phyloP scores from a whole-genome alignment of 2,888 invertebrate species.

The Drosophila rubida region DNA sequence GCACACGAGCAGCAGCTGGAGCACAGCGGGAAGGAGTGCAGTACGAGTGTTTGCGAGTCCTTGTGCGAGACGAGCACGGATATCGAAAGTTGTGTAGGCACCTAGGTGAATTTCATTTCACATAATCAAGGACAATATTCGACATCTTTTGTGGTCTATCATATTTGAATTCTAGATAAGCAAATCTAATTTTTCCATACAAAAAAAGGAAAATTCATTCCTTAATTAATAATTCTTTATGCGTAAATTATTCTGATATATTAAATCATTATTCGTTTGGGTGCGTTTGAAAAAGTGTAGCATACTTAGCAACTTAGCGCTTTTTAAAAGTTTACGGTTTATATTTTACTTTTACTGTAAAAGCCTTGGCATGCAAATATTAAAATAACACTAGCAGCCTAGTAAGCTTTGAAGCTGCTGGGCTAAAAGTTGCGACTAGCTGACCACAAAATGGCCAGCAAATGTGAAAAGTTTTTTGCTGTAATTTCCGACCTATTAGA shows the following conservation, averaged over 20 bases:
- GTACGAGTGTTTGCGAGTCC: not conserved
- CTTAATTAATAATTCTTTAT: no score
- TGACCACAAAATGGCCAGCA: constrained; percentile 66
- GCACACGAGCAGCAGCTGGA: constrained; percentile 27
- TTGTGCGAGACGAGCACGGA: not conserved
- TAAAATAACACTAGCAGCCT: constrained; percentile 20
- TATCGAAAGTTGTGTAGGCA: not conserved
- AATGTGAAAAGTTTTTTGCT: constrained; percentile 73
- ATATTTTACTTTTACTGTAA: constrained; percentile 14
- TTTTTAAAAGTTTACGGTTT: constrained; percentile 12
- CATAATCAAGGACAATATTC: not conserved
- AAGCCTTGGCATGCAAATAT: constrained; percentile 40
- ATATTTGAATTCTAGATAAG: no score
- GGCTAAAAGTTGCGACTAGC: constrained; percentile 49
- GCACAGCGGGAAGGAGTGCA: not conserved
- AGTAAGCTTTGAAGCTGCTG: not conserved
- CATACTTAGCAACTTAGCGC: constrained; percentile 42
- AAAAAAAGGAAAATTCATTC: no score
- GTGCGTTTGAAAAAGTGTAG: no score
- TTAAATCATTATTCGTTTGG: no score
- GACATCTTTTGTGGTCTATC: not conserved
- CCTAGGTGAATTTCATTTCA: not conserved
- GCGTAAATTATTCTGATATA: no score
- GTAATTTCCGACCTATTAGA: constrained; percentile 55
- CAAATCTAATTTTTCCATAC: no score